These are phyloP conservation scores for Camponotus floridanus DNA, from an alignment of 1,140 invertebrate genomes.

Conservation along the genomic window DNA sequence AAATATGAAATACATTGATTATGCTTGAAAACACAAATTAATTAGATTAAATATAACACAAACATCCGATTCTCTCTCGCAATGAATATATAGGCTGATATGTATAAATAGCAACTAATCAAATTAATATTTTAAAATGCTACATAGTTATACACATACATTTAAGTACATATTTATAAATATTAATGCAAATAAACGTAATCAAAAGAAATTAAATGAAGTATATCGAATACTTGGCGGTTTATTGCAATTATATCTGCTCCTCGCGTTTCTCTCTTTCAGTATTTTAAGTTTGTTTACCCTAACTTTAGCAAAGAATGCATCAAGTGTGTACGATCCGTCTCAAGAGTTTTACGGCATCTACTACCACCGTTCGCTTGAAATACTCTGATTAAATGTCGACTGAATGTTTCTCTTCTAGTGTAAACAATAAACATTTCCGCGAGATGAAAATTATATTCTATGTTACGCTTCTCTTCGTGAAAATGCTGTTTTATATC, in stretches of 20 bases:
- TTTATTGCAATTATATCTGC: constrained; percentile 30
- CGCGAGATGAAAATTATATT: constrained; percentile 72
- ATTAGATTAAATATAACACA: constrained; percentile 29
- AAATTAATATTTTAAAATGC: constrained; percentile 8
- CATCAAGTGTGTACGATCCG: constrained; percentile 75
- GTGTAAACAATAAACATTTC: constrained; percentile 74
- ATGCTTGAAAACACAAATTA: background rate
- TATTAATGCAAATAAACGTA: background rate
- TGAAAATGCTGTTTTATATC: constrained; percentile 7
- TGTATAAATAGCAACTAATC: constrained; percentile 15
- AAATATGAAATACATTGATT: constrained; percentile 29
- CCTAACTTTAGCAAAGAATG: constrained; percentile 74
- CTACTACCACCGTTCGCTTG: constrained; percentile 54
- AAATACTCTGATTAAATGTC: constrained; percentile 74
- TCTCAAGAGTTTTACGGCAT: constrained; percentile 74
- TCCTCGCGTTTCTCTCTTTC: constrained; percentile 52
- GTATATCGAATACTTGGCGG: constrained; percentile 41
- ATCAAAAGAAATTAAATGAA: constrained; percentile 21
- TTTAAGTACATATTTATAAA: background rate
- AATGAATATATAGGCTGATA: background rate
- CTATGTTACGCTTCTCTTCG: constrained; percentile 54
- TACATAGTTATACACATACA: constrained; percentile 17
- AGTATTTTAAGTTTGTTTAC: constrained; percentile 73
- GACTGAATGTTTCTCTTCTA: constrained; percentile 42
- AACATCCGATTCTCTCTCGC: background rate